Base-by-base conservation (phyloP, 2,113 vertebrate genomes). In the Sialia sialis region DNA sequence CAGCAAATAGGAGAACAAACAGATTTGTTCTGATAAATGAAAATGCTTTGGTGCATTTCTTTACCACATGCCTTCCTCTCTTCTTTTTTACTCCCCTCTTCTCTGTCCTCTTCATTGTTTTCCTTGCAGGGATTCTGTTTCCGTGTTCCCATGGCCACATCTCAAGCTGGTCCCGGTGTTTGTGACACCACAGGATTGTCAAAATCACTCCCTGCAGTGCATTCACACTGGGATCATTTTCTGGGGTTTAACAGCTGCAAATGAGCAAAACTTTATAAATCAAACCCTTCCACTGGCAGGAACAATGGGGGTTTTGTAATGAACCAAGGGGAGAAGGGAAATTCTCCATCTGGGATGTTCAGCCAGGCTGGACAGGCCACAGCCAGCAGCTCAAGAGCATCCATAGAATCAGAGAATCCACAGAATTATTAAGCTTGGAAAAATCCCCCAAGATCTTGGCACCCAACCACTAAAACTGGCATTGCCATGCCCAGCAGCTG, bases 1-100 rank as follows among this genome's bases (percentile, higher is more conserved):
- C 92, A 93, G 58, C 67, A 90, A 95, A 63, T 86, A 93, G 87
- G 60, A 84, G 82, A 94, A 86, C 75, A 92, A 96, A 95, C 39
- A 78, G 84, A 86, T 94, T 86, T 81, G 64, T 94, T 92, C 83
- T 89, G 92, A 94, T 84, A 88, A 92, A 96, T 96, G 87, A 67
- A 73, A 94, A 86, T 70, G 43, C 54, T 52, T 63, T 59, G 27
- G 21, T 94, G 54, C 11, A 0, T 63, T 90, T 93, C 59, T 90
- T 77, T 29, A 80, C 39, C 70, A 74, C 29, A 68, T 49, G 63
- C 23, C 23, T 59, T 44, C 14, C 2, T 46, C 62, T 11, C 3
- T 63, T 44, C 3, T 21, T 46, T 41, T 62, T 29, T 16, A 18
- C 38, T 38, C 21, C 2, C 2, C 39, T 88, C 14, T 58, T 69